Conservation (phyloP, 2,113 vertebrate species). For the Myotis yumanensis region DNA sequence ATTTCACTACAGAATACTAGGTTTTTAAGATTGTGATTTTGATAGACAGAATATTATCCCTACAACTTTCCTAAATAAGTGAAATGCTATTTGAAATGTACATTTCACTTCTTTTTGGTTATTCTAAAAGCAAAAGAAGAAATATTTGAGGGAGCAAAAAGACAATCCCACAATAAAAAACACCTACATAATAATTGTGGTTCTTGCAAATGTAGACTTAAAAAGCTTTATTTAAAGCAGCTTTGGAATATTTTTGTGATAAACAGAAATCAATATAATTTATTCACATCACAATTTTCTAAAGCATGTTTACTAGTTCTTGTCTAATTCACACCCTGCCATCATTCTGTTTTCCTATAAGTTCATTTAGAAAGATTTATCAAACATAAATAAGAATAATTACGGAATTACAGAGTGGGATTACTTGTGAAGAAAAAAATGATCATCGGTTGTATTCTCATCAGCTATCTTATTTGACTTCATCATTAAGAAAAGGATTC, state of each 20-base stretch:
- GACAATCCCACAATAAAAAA: constrained; percentile 16
- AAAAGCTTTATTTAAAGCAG: constrained; percentile 82
- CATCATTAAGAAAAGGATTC: constrained; percentile 86
- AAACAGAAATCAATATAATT: constrained; percentile 81
- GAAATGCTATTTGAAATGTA: constrained; percentile 48
- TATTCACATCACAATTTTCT: constrained; percentile 82
- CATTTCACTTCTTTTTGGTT: neutral
- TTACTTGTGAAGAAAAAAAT: constrained; percentile 78
- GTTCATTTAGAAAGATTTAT: constrained; percentile 82
- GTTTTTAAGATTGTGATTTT: constrained; percentile 53
- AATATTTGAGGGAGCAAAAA: neutral
- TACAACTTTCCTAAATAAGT: constrained; percentile 34
- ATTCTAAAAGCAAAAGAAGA: constrained; percentile 13
- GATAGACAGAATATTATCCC: neutral
- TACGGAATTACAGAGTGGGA: constrained; percentile 83
- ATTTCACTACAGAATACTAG: constrained; percentile 18
- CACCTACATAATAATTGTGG: constrained; percentile 64
- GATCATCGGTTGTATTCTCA: constrained; percentile 77
- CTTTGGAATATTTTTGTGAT: constrained; percentile 82
- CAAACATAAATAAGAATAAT: constrained; percentile 84
- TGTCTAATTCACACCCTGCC: constrained; percentile 77
- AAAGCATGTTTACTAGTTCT: constrained; percentile 76
- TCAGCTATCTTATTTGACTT: constrained; percentile 84
- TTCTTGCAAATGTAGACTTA: constrained; percentile 77
- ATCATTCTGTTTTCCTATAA: constrained; percentile 80